phyloP scores from a whole-genome alignment of 2,888 invertebrate genomes.

The Steinernema scapterisci region DNA sequence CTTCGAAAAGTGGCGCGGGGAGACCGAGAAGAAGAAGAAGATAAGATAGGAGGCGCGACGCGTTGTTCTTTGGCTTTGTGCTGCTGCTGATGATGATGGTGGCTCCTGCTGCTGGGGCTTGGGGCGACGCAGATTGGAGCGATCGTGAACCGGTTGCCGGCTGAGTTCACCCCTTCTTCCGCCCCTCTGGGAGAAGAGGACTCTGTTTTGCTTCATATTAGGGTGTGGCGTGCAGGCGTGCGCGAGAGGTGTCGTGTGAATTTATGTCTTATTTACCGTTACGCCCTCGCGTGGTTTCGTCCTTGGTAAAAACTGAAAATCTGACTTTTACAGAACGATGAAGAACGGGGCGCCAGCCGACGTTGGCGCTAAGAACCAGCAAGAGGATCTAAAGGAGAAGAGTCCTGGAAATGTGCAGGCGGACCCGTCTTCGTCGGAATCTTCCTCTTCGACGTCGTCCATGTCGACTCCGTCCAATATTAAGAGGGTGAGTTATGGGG shows the following conservation, averaged over 20 bases:
- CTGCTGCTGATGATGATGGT: no score
- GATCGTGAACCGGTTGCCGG: slow-evolving; percentile 27
- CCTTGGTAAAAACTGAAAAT: no score
- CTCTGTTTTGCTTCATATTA: neutral
- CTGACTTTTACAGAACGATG: neutral
- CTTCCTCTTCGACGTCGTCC: neutral
- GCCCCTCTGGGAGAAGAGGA: no score
- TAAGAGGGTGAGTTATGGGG: neutral
- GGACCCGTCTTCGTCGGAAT: neutral
- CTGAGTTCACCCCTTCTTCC: neutral
- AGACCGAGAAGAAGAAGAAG: neutral
- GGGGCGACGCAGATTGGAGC: slow-evolving; percentile 1
- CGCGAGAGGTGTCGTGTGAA: neutral
- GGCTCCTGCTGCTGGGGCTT: neutral
- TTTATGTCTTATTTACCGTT: no score
- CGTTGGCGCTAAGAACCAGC: slow-evolving; percentile 6
- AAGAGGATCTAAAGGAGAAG: no score
- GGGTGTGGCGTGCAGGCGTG: neutral
- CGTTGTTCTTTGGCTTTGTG: slow-evolving; percentile 32
- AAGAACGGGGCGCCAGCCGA: slow-evolving; percentile 26
- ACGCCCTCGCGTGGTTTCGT: no score
- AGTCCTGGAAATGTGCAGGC: neutral
- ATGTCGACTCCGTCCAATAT: slow-evolving; percentile 4
- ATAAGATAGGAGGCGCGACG: slow-evolving; percentile 32
- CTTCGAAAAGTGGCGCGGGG: no score